phyloP scores from a whole-genome alignment of 2,888 invertebrate genomes.

The Noctua comes region DNA sequence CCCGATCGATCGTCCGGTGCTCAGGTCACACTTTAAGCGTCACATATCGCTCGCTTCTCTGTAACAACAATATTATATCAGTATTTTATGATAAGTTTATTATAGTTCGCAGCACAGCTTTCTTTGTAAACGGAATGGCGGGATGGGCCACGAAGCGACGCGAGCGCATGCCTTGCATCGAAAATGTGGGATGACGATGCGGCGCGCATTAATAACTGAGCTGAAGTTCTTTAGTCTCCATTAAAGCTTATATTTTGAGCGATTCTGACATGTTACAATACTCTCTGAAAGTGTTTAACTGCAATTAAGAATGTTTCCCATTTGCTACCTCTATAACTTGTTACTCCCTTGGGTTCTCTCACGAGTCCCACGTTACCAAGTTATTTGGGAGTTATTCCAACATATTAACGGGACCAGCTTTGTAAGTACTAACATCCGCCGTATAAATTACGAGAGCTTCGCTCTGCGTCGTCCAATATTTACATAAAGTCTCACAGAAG shows the following conservation, averaged over 20 bases:
- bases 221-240: conserved; percentile 8
- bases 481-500: conserved; percentile 56
- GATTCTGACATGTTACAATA: background rate
- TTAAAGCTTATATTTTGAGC: background rate
- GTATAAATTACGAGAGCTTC: conserved; percentile 52
- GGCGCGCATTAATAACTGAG: conserved; percentile 67
- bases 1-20: conserved; percentile 43
- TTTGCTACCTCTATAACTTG: conserved; percentile 5
- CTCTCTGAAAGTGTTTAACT: no score
- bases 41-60: conserved; percentile 71
- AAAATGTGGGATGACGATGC: conserved; percentile 63
- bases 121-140: conserved; percentile 59
- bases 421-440: conserved; percentile 43
- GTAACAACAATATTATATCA: conserved; percentile 64
- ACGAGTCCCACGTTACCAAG: conserved; percentile 24
- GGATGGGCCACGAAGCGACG: conserved; percentile 29
- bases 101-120: conserved; percentile 53
- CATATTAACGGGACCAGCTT: conserved; percentile 53
- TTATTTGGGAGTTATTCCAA: conserved; percentile 52
- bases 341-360: background rate
- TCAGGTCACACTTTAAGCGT: conserved; percentile 41
- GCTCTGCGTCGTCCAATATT: conserved; percentile 42
- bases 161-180: conserved; percentile 69
- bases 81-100: conserved; percentile 30
- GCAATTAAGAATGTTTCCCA: conserved; percentile 11